Base-by-base conservation (phyloP, 1,140 invertebrate species). In the Drosophila prosaltans region DNA sequence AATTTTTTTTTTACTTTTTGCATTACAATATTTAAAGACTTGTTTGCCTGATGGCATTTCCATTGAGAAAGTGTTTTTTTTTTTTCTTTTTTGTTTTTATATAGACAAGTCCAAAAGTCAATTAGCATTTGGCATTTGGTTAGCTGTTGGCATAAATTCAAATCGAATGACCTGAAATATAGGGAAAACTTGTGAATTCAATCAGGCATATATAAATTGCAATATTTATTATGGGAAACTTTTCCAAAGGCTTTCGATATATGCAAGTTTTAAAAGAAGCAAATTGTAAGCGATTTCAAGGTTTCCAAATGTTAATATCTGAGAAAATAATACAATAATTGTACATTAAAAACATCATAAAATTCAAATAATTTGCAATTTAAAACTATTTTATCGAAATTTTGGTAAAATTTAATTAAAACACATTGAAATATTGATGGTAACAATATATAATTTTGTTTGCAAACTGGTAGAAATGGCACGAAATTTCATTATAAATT, bases 61-160 rank as follows among this genome's bases (percentile, higher is more conserved):
- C 59, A 62, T 61, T 80, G 78, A 70, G 82, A 85, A 78, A 81
- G 71, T 74, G 78, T 73, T 75, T 69, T 66, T 72, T 62, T 65
- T 70, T 32, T 54, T 41, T 26, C 45, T 60, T 60, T 62, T 68
- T 60, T n/a, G n/a, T n/a, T n/a, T n/a, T n/a, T n/a, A n/a, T n/a
- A n/a, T n/a, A n/a, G 10, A 21, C 45, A 51, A 55, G 55, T 45
- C 65, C 73, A 78, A 85, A 62, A 85, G 66, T 81, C 82, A 85
- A 88, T 86, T 82, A 86, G 70, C 72, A 88, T 85, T 78, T 78
- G 76, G 67, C 74, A 78, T 76, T 78, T 72, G 60, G 69, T 85
- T 84, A 26, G 8, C 45, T 51, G 21, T 21, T 51, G 78, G 60
- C 78, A 79, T 73, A 76, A 70, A 86, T 79, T 83, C 77, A 69